Conservation (phyloP, 2,113 vertebrate genomes). For the Myotis yumanensis region DNA sequence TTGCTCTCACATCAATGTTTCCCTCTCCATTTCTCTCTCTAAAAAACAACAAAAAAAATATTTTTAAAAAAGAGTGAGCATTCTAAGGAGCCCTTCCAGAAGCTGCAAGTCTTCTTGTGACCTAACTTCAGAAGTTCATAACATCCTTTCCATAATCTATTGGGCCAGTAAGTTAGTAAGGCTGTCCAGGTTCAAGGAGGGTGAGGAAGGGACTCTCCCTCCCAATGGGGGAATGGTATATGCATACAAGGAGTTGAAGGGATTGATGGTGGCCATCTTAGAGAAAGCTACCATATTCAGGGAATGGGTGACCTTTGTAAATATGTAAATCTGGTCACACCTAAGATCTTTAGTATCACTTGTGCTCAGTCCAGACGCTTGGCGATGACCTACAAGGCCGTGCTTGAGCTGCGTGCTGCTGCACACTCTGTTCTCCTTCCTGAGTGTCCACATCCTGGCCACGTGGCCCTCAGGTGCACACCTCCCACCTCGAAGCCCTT, state of each 20-base stretch:
- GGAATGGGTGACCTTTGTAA: neutral
- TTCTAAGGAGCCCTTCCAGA: neutral
- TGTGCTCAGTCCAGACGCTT: neutral
- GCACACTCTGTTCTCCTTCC: neutral
- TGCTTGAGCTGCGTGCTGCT: neutral
- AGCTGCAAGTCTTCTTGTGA: neutral
- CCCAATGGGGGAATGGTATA: neutral
- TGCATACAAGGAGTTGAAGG: neutral
- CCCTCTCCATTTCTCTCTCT: too few species aligned
- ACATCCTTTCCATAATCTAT: neutral
- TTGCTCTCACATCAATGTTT: too few species aligned
- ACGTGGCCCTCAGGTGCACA: rapidly evolving
- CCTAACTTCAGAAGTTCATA: neutral
- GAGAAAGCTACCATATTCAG: neutral
- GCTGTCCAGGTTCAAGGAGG: neutral
- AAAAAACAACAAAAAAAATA: too few species aligned
- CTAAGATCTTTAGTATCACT: neutral
- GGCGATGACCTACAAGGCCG: neutral
- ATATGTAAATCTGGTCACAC: neutral
- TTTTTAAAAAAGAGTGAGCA: neutral
- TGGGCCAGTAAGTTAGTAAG: neutral
- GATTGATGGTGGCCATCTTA: neutral
- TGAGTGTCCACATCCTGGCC: neutral
- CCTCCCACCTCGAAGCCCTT: neutral
- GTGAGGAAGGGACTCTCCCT: neutral